Evolutionary conservation across 1,140 invertebrate genomes (phyloP).

Genomic region (Drosophila sucinea): DNA sequence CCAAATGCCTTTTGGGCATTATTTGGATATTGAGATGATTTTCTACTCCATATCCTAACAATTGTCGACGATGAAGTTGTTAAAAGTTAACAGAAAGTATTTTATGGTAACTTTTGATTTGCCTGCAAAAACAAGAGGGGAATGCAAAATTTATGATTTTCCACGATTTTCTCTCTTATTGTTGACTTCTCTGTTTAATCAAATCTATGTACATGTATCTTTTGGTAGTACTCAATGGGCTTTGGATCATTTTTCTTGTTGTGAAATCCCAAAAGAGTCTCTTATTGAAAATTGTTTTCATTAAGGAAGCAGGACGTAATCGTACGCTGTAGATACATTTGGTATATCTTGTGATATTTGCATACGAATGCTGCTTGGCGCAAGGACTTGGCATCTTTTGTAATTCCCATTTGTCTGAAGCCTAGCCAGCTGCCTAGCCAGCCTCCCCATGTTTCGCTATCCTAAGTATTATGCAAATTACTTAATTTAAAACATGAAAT

Average conservation of each 20-base stretch:
- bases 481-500: constrained; percentile 76
- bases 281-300: background rate
- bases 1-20: constrained; percentile 6
- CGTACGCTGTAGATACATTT: background rate
- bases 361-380: constrained; percentile 16
- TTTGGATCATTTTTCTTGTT: background rate
- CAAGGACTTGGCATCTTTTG: constrained; percentile 5
- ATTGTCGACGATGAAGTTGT: background rate
- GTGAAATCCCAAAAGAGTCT: background rate
- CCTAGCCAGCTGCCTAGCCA: background rate
- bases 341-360: constrained; percentile 12
- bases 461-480: constrained; percentile 63
- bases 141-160: background rate
- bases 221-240: background rate
- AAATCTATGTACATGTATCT: background rate
- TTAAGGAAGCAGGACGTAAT: background rate
- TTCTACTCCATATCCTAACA: background rate
- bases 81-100: constrained; percentile 3
- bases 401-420: constrained; percentile 16
- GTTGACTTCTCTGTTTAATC: background rate
- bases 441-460: constrained; percentile 21
- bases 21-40: constrained; percentile 7
- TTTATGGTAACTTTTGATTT: background rate
- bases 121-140: background rate
- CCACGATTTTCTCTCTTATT: background rate